Percentiles rank a stretch among this genome's conserved stretches.
Conservation (phyloP, 2,797 vertebrate species). For the Falco cherrug region DNA sequence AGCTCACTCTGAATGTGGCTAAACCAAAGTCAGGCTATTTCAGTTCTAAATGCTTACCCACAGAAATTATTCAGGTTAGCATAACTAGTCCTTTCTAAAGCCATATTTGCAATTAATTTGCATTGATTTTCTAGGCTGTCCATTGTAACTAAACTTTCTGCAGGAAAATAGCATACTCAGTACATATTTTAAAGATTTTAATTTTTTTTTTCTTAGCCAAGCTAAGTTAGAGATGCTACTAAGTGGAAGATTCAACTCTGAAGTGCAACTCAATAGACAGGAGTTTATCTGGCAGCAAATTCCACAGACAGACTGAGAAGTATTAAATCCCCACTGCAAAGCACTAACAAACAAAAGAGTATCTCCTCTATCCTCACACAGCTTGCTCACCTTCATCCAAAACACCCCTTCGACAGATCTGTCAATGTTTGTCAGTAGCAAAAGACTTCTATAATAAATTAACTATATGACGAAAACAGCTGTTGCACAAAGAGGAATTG, state of each 20-base stretch:
- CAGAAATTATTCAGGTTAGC: not conserved
- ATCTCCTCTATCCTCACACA: not conserved
- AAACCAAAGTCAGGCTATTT: not conserved
- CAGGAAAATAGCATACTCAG: not conserved
- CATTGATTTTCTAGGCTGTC: not conserved
- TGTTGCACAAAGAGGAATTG: not conserved
- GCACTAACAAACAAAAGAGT: not conserved
- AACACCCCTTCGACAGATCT: not conserved
- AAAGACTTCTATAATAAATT: not conserved
- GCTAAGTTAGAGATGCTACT: not conserved
- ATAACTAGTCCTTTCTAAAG: not conserved
- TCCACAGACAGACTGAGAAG: not conserved
- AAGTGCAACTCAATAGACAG: not conserved
- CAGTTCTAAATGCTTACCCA: not conserved
- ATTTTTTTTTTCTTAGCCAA: not conserved
- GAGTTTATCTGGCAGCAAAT: not conserved
- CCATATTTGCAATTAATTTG: not conserved
- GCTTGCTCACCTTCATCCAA: not conserved
- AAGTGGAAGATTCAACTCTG: not conserved
- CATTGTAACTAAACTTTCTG: not conserved
- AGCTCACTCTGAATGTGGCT: not conserved
- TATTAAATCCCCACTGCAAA: not conserved
- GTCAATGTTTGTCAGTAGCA: not conserved
- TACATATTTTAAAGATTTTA: not conserved
- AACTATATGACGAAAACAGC: not conserved